Conservation (phyloP, 2,113 vertebrate genomes). For the Ploceus nigricollis region DNA sequence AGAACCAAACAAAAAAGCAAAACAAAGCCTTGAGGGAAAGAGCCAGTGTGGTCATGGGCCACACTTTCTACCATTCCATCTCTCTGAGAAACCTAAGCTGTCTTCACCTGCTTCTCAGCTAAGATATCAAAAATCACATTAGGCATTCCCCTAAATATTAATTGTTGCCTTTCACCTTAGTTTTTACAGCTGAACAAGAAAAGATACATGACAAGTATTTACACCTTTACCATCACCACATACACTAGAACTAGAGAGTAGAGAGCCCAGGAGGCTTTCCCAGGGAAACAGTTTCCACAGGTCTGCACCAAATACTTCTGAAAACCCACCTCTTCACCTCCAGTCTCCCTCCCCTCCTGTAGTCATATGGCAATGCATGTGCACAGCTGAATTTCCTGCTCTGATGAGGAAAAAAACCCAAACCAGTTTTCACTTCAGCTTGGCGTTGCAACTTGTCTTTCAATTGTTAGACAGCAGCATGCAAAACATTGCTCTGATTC, state of each 20-base stretch:
- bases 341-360: neutral
- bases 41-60: rapidly evolving
- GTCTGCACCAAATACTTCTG: neutral
- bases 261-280: neutral
- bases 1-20: neutral
- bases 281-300: neutral
- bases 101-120: neutral
- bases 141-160: neutral
- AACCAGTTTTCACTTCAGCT: neutral
- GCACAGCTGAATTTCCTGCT: neutral
- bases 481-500: neutral
- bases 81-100: neutral
- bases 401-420: neutral
- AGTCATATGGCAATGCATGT: rapidly evolving
- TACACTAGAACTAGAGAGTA: neutral
- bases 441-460: neutral
- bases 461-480: neutral
- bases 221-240: neutral
- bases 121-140: neutral
- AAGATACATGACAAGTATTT: neutral
- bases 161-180: neutral
- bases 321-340: neutral
- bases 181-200: neutral
- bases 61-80: rapidly evolving
- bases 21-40: neutral